Percentiles rank a stretch among this genome's conserved stretches.
phyloP scores from a whole-genome alignment of 2,113 vertebrate species.

The Pungitius pungitius region DNA sequence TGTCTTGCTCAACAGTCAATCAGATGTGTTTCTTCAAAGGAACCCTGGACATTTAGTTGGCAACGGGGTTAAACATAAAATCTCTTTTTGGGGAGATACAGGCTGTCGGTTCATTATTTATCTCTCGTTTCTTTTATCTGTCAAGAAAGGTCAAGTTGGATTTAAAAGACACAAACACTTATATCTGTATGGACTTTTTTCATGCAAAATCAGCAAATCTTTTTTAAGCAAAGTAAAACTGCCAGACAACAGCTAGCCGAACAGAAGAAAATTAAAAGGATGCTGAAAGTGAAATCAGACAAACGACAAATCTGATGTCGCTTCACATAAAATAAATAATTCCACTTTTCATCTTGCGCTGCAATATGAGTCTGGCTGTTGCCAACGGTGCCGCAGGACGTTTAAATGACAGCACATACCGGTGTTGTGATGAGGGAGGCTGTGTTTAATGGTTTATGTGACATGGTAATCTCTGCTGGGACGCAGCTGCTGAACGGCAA shows the following conservation, averaged over 20 bases:
- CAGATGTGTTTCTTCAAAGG: slow-evolving; percentile 23
- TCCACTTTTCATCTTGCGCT: not conserved
- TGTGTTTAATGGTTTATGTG: slow-evolving; percentile 39
- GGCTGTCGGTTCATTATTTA: slow-evolving; percentile 17
- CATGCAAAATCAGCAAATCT: not conserved
- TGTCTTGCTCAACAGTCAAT: slow-evolving; percentile 28
- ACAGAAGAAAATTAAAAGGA: not conserved
- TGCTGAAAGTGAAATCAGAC: not conserved
- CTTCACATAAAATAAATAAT: not conserved
- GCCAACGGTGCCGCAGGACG: slow-evolving; percentile 8
- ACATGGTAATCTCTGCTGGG: slow-evolving; percentile 12
- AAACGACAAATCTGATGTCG: not conserved
- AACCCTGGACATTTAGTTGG: not conserved
- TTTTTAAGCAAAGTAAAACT: not conserved
- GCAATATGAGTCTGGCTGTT: slow-evolving; percentile 1
- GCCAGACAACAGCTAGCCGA: not conserved
- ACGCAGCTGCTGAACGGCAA: slow-evolving; percentile 30
- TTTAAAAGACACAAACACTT: not conserved
- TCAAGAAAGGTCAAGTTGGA: not conserved
- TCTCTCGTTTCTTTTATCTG: slow-evolving; percentile 17
- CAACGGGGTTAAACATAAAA: not conserved
- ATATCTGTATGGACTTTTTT: not conserved
- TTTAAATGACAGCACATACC: slow-evolving; percentile 47
- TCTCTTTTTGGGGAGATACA: not conserved
- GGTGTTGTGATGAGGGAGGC: slow-evolving; percentile 26